Base-by-base conservation (phyloP, 2,113 vertebrate genomes). In the Psilopsiagon aymara region DNA sequence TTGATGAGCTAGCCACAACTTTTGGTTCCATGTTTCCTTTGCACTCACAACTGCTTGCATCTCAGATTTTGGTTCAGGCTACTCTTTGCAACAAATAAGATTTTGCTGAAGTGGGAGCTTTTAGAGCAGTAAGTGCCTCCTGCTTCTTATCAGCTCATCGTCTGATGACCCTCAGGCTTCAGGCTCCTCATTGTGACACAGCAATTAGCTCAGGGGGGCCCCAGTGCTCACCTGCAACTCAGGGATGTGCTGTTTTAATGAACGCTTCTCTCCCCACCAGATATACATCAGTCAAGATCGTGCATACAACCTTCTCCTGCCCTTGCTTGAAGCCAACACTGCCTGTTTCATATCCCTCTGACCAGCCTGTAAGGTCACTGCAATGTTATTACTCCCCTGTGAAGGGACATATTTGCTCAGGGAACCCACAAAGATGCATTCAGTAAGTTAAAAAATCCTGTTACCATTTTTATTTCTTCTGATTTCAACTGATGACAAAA, bases 241-340 rank as follows among this genome's bases (percentile, higher is more conserved):
- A 49, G 31, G 25, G 74, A 80, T 74, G 64, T 14, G 28, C 19
- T 66, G n/a, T 53, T 95, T 69, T 66, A 90, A 44, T 19, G 52
- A 93, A 64, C 4, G 3, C 11, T 39, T 8, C 44, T 69, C 29
- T 18, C 16, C 0, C 0, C 21, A 7, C 18, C 67, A 86, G 47
- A 60, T 55, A 60, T 3, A 73, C 27, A 68, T 69, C 57, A 88
- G 39, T 44, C 67, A 88, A 57, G 52, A 51, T 7, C 3, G 0
- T 28, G 8, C 44, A 66, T 41, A 20, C 31, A 67, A 63, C 37
- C 52, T 83, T 74, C 29, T 59, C 31, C 60, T 82, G 51, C 15
- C 55, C 60, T 90, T 44, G 33, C 44, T 88, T 73, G 71, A 86
- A 79, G 75, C 20, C 76, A 91, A 31, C 0, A 0, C 29, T 91